These are phyloP conservation scores for Otus sunia DNA, from an alignment of 2,113 vertebrate genomes.

Conservation along the genomic window DNA sequence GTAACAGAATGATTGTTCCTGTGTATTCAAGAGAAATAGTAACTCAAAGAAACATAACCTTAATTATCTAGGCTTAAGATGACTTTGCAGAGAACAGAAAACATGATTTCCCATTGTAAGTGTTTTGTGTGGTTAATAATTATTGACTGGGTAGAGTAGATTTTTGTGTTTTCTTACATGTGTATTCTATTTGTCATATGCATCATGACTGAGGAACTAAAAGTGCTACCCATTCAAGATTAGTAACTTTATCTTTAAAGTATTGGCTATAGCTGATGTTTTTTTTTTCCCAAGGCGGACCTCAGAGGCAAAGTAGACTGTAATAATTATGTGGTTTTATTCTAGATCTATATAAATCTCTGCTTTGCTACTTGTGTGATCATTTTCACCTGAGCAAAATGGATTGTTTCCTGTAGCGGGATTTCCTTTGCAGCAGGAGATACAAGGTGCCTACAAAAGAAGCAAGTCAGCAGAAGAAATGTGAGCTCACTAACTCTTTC, in stretches of 20 bases:
- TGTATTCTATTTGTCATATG: slow-evolving; percentile 59
- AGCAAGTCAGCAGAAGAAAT: neutral
- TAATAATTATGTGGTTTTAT: slow-evolving; percentile 13
- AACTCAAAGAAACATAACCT: neutral
- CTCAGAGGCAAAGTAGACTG: slow-evolving; percentile 20
- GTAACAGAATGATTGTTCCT: neutral
- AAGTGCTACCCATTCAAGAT: slow-evolving; percentile 51
- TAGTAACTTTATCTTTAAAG: slow-evolving; percentile 25
- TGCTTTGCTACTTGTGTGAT: neutral
- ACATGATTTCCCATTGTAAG: slow-evolving; percentile 30
- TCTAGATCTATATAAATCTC: slow-evolving; percentile 3
- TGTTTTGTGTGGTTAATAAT: slow-evolving; percentile 64
- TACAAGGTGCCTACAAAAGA: neutral
- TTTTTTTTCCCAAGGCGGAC: slow-evolving; percentile 15
- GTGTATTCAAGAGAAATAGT: slow-evolving; percentile 83
- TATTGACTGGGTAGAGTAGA: slow-evolving; percentile 51
- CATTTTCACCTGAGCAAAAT: slow-evolving; percentile 13
- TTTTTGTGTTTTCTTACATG: slow-evolving; percentile 43
- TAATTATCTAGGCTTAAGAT: neutral
- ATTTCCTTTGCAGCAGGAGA: neutral
- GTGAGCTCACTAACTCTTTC: neutral
- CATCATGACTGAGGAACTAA: slow-evolving; percentile 53
- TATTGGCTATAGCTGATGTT: neutral
- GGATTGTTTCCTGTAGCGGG: neutral
- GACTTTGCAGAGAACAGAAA: slow-evolving; percentile 26